Percentiles rank a stretch among this genome's conserved stretches.
These are phyloP conservation scores for Porites evermanni DNA, from an alignment of 92 coral and sea anemone species.

Conservation along the genomic window DNA sequence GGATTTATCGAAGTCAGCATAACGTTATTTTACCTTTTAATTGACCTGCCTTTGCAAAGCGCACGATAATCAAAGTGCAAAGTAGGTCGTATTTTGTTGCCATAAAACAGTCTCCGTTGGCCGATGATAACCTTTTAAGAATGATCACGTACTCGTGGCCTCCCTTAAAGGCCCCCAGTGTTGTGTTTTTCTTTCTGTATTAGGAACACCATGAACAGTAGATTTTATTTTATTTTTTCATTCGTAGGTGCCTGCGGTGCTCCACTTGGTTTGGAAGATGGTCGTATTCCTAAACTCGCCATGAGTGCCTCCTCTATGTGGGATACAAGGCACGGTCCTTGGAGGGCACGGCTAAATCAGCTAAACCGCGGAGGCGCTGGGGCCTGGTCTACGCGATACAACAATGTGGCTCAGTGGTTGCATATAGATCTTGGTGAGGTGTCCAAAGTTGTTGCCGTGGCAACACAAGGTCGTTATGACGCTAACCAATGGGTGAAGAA, in stretches of 20 bases:
- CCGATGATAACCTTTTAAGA: too few species aligned
- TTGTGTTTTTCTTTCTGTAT: too few species aligned
- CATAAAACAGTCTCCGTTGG: too few species aligned
- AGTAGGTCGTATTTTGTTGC: too few species aligned
- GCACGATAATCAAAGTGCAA: too few species aligned
- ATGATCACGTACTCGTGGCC: too few species aligned
- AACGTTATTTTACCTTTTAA: too few species aligned
- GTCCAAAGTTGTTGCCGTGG: conserved; percentile 69
- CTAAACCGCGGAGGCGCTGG: conserved; percentile 79
- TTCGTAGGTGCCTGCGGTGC: conserved; percentile 57
- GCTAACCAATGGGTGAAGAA: conserved; percentile 89
- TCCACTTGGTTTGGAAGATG: conserved; percentile 84
- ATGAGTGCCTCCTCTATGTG: conserved; percentile 77
- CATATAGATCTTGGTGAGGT: conserved; percentile 73
- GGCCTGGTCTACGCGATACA: conserved; percentile 86
- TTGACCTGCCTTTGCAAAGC: too few species aligned
- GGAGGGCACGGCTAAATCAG: conserved; percentile 76
- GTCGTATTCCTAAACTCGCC: conserved; percentile 70
- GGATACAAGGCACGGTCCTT: conserved; percentile 79
- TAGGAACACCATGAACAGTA: too few species aligned
- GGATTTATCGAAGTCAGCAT: too few species aligned
- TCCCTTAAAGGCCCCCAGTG: too few species aligned
- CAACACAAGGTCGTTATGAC: conserved; percentile 90
- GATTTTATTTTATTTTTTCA: not conserved
- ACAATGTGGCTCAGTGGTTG: conserved; percentile 87